Percentiles rank a stretch among this genome's conserved stretches.
Evolutionary conservation across 2,113 vertebrate genomes (phyloP).

Genomic region (Pseudorhombus dupliciocellatus): DNA sequence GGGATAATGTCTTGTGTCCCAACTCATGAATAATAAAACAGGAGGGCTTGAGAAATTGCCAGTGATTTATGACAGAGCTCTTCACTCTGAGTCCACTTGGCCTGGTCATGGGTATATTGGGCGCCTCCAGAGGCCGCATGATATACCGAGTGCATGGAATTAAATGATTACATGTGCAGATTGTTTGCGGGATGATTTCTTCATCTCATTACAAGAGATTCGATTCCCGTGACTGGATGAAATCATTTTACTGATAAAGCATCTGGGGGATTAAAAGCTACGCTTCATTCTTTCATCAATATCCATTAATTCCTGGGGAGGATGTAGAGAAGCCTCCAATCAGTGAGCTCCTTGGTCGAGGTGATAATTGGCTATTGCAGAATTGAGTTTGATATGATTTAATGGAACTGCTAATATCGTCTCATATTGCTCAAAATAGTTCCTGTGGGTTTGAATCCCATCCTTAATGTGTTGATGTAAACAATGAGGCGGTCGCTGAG

Average conservation of each 20-base stretch:
- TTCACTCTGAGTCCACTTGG: slow-evolving; percentile 8
- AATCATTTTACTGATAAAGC: too few species aligned
- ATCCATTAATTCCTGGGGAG: too few species aligned
- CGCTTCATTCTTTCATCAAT: too few species aligned
- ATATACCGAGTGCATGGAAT: not conserved
- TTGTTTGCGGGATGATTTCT: not conserved
- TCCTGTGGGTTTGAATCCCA: too few species aligned
- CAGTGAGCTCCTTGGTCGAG: too few species aligned
- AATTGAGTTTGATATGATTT: not conserved
- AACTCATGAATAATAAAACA: slow-evolving; percentile 67
- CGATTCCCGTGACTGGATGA: not conserved
- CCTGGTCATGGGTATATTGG: not conserved
- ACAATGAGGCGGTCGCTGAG: too few species aligned
- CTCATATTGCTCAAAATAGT: not conserved
- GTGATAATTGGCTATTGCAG: not conserved
- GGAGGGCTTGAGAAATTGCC: slow-evolving; percentile 34
- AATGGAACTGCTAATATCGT: not conserved
- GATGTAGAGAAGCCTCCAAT: too few species aligned
- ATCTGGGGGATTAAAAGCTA: too few species aligned
- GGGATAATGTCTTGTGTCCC: slow-evolving; percentile 39
- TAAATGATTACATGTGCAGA: not conserved
- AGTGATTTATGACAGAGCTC: slow-evolving; percentile 45
- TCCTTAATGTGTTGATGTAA: slow-evolving; percentile 1
- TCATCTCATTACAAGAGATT: not conserved
- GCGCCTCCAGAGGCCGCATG: not conserved